phyloP scores from a whole-genome alignment of 2,797 vertebrate species.

The Neosalanx taihuensis region DNA sequence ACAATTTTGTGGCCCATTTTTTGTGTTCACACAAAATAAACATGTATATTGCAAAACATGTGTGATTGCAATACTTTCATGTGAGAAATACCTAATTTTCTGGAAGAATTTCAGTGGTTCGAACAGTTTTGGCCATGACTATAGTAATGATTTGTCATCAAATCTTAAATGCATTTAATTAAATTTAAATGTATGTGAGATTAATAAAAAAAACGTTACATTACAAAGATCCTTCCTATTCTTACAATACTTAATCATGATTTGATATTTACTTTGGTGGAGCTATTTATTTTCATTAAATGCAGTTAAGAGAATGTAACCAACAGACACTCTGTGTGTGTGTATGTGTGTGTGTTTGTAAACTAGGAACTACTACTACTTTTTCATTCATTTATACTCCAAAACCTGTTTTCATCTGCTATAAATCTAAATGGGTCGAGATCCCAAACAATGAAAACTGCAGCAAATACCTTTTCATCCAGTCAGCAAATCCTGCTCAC shows the following conservation, averaged over 20 bases:
- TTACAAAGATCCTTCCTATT: neutral
- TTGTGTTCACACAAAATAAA: too few species aligned
- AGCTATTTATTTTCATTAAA: neutral
- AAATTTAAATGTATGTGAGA: neutral
- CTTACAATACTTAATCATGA: neutral
- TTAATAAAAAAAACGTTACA: neutral
- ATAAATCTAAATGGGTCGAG: neutral
- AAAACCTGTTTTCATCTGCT: neutral
- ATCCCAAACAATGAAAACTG: too few species aligned
- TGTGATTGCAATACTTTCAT: too few species aligned
- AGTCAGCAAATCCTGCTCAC: neutral
- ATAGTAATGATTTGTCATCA: neutral
- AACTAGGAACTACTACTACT: neutral
- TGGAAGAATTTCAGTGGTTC: too few species aligned
- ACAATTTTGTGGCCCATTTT: too few species aligned
- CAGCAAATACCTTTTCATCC: neutral
- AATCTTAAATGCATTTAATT: neutral
- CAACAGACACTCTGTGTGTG: neutral
- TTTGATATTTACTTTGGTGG: neutral
- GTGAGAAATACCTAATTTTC: too few species aligned
- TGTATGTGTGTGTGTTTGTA: neutral
- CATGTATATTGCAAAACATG: too few species aligned
- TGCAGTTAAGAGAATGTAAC: neutral
- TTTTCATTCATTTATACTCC: neutral
- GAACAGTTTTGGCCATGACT: too few species aligned